Base-by-base conservation (phyloP, 2,797 vertebrate genomes). In the Orientallactaga sibirica region DNA sequence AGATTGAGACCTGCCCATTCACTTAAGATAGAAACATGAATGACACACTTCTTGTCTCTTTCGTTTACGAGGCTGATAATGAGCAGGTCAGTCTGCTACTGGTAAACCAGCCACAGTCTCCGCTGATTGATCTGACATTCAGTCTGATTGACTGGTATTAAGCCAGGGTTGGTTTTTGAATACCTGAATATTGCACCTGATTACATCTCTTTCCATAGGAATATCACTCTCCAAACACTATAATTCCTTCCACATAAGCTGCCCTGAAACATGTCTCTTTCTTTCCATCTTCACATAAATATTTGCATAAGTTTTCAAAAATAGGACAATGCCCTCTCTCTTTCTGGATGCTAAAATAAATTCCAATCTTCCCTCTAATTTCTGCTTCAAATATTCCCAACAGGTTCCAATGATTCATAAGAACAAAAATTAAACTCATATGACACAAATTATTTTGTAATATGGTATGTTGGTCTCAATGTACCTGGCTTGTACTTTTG, bases 101-200 rank as follows among this genome's bases (percentile, higher is more conserved):
- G n/a, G 19, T 70, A 88, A 75, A 93, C 3, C 29, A 62, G 14
- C 62, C 58, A 12, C 61, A 91, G 76, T 94, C 78, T 87, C 20
- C 86, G 81, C 68, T 91, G 78, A 93, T 61, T 70, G 80, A 95
- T 88, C 77, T 88, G 67, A 88, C 91, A 74, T 94, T 88, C 68
- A 92, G 41, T 77, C n/a, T 94, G 86, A 94, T 95, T 92, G 87
- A 92, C 68, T 83, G 68, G 41, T 80, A 82, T 62, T 73, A 91
- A 76, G 19, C 12, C 64, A 88, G 62, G 70, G 77, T 88, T 77
- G 27, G 27, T n/a, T 96, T 95, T 81, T 92, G 22, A 92, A 95
- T 94, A 93, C 55, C n/a, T 86, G 86, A 91, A 74, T 91, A 95
- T 95, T 91, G 93, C 29, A 84, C 41, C 24, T 91, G 68, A 83